Percentiles rank a stretch among this genome's conserved stretches.
Conservation (phyloP, 2,797 vertebrate genomes). For the Acanthis flammea region DNA sequence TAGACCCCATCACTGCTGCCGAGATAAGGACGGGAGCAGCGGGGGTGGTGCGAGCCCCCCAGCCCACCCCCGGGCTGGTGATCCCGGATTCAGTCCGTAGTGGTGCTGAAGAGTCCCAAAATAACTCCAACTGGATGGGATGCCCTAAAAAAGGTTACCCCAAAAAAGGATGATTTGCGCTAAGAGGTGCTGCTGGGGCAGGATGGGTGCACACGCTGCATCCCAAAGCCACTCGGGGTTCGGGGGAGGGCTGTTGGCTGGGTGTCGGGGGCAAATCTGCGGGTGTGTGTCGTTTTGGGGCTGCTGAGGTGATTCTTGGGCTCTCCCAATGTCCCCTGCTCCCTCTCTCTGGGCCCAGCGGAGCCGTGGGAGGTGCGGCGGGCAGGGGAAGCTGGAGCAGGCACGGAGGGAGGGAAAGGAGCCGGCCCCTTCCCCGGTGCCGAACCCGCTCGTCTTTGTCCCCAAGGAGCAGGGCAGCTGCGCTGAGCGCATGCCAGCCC, state of each 20-base stretch:
- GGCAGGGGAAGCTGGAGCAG: background rate
- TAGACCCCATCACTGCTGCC: slow-evolving; percentile 38
- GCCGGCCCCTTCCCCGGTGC: background rate
- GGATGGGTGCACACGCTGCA: background rate
- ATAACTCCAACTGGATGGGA: background rate
- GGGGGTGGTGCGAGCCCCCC: background rate
- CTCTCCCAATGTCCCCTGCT: background rate
- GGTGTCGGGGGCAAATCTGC: background rate
- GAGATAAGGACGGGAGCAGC: background rate
- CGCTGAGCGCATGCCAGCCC: background rate
- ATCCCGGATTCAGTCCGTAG: background rate
- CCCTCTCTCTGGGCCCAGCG: accelerated
- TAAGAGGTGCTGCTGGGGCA: background rate
- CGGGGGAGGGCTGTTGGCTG: too few species aligned
- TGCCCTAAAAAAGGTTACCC: background rate
- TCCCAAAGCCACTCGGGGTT: background rate
- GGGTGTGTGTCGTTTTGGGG: background rate
- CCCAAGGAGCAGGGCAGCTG: background rate
- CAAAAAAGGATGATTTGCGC: background rate
- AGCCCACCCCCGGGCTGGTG: accelerated
- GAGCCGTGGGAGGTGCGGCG: background rate
- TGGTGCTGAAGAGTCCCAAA: background rate
- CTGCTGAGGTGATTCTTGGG: background rate
- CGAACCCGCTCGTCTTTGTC: background rate
- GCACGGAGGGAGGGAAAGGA: background rate